Evolutionary conservation across 2,888 invertebrate species (phyloP), one percentile per base, ranked within the genome.

Genomic region (Carabus problematicus): DNA sequence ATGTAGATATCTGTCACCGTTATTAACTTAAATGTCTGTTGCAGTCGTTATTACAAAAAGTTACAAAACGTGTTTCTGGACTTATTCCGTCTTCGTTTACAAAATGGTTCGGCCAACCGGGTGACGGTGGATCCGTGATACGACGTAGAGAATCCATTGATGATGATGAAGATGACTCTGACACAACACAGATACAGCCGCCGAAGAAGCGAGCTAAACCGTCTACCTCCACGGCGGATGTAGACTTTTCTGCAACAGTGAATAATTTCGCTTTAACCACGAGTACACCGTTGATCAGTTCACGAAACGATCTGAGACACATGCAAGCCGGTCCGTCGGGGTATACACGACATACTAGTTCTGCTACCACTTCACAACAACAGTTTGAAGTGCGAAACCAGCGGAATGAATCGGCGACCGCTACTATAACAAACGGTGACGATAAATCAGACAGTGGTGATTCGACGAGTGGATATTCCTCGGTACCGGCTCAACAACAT

Each of bases 41-140:
- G 56, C 84, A 91, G 90, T 90, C 91, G 18, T 88, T 91, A 79
- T 88, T 90, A 71, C 86, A 86, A 77, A 89, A 88, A 84, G 86
- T 91, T 64, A 87, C 87, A 73, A 86, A 87, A 69, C 85, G 85
- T 75, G 85, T 90, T 64, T 85, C 89, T 2, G 87, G 86, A 68
- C 81, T 90, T 41, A 83, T 91, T 75, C 89, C 89, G 16, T 84
- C 87, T 64, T 84, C 86, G 40, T 79, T 87, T 69, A 84, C 84
- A 4, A 86, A 84, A 74, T 87, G 87, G 86, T 86, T 87, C 71
- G 74, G 78, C 16, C 77, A 73, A 56, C 74, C 72, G 19, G 76
- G 75, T 54, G 74, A 76, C 41, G 72, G 72, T 39, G 71, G 64
- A 29, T 64, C 74, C 41, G 70, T 72, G 45, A 77, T 82, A 19